These are phyloP conservation scores for Calliopsis andreniformis DNA, from an alignment of 1,140 invertebrate genomes.

Conservation along the genomic window DNA sequence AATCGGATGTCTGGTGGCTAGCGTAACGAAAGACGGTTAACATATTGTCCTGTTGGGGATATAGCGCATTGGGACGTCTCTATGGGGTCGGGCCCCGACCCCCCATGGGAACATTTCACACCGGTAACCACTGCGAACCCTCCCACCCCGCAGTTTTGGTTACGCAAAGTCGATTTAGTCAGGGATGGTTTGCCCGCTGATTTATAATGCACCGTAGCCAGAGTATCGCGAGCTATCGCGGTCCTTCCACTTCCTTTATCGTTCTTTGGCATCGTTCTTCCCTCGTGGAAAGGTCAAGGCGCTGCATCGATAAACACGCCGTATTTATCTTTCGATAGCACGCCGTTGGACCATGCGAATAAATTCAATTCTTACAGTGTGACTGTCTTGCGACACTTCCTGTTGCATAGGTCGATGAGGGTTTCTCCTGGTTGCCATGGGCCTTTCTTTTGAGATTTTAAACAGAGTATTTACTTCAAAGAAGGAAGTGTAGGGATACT, in stretches of 20 bases:
- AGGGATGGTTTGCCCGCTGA: constrained; percentile 79
- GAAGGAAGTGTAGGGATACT: too few species aligned
- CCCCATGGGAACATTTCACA: constrained; percentile 82
- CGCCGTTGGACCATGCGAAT: constrained; percentile 12
- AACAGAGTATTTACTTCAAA: too few species aligned
- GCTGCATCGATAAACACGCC: constrained; percentile 20
- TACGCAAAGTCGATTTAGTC: constrained; percentile 80
- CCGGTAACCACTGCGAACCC: constrained; percentile 80
- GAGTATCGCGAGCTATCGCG: constrained; percentile 34
- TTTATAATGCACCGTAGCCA: constrained; percentile 73
- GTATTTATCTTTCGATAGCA: constrained; percentile 21
- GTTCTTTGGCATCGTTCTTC: constrained; percentile 45
- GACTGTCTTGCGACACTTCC: background rate
- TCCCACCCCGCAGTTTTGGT: constrained; percentile 68
- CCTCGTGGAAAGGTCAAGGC: constrained; percentile 19
- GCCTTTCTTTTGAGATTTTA: too few species aligned
- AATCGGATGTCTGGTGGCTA: constrained; percentile 67
- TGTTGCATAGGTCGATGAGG: background rate
- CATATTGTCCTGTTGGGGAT: constrained; percentile 74
- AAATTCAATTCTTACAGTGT: background rate
- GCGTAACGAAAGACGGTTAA: constrained; percentile 73
- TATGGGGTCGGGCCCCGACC: constrained; percentile 65
- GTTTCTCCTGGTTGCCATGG: too few species aligned
- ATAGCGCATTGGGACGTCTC: constrained; percentile 6
- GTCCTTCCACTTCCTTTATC: constrained; percentile 47